These are phyloP conservation scores for Campylomormyrus tamandua DNA, from an alignment of 2,113 vertebrate genomes.

Conservation along the genomic window DNA sequence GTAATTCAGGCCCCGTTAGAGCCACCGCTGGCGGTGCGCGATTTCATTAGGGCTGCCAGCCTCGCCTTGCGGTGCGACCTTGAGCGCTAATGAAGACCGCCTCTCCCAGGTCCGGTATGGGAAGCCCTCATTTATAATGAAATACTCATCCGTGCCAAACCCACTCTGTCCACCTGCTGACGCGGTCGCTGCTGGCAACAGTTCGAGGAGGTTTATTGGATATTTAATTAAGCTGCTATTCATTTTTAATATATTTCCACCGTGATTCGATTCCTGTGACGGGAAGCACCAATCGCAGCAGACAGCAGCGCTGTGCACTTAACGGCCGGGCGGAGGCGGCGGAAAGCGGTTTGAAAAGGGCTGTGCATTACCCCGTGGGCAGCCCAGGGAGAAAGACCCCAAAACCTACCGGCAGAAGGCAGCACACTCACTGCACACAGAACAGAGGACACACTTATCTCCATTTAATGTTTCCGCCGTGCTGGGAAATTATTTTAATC, in stretches of 20 bases:
- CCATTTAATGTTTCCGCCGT: not conserved
- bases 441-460: not conserved
- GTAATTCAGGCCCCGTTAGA: constrained; percentile 55
- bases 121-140: constrained; percentile 13
- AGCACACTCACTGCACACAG: not conserved
- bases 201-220: constrained; percentile 28
- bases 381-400: not conserved
- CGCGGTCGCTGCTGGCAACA: constrained; percentile 23
- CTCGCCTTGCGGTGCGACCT: constrained; percentile 55
- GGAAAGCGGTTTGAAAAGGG: not conserved
- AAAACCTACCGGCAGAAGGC: not conserved
- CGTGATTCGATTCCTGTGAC: constrained; percentile 12
- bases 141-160: constrained; percentile 22
- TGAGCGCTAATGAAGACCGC: constrained; percentile 49
- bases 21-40: constrained; percentile 49
- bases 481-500: not conserved
- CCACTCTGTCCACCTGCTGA: constrained; percentile 8
- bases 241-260: constrained; percentile 13
- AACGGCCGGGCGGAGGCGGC: not conserved
- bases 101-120: not conserved
- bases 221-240: constrained; percentile 32
- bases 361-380: not conserved
- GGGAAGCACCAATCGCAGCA: not conserved
- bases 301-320: not conserved
- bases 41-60: constrained; percentile 60